These are phyloP conservation scores for Porites divaricata DNA, from an alignment of 92 coral and sea anemone species.

Conservation along the genomic window DNA sequence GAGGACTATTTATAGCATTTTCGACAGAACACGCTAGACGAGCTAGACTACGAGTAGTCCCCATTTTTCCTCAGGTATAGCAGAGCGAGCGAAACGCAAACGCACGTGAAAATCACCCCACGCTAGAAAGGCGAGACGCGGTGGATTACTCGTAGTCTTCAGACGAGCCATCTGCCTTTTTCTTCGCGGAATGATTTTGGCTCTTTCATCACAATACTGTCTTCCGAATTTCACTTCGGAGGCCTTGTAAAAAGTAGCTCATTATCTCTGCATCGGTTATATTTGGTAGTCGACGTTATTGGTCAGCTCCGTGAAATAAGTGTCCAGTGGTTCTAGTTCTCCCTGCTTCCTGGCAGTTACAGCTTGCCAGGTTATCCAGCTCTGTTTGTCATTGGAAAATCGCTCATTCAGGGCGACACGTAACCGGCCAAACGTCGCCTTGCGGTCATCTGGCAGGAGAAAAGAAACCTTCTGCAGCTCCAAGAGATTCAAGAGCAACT, in stretches of 20 bases:
- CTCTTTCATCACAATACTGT: neutral
- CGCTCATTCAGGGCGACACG: neutral
- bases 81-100: too few species aligned
- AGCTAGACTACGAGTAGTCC: too few species aligned
- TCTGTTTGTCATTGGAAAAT: neutral
- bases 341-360: constrained; percentile 26
- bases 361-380: constrained; percentile 6
- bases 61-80: too few species aligned
- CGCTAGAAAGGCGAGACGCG: too few species aligned
- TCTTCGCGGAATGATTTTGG: constrained; percentile 14
- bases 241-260: constrained; percentile 31
- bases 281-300: neutral
- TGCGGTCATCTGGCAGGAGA: neutral
- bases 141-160: too few species aligned
- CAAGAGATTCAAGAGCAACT: constrained; percentile 3
- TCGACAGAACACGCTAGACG: neutral
- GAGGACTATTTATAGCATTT: neutral
- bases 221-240: constrained; percentile 10
- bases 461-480: constrained; percentile 1
- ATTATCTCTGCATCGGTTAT: constrained; percentile 19
- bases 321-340: constrained; percentile 13
- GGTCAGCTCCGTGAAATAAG: constrained; percentile 7
- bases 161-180: neutral
- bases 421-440: neutral
- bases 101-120: too few species aligned